Conservation (phyloP, 2,113 vertebrate genomes). For the Oncorhynchus gorbuscha region DNA sequence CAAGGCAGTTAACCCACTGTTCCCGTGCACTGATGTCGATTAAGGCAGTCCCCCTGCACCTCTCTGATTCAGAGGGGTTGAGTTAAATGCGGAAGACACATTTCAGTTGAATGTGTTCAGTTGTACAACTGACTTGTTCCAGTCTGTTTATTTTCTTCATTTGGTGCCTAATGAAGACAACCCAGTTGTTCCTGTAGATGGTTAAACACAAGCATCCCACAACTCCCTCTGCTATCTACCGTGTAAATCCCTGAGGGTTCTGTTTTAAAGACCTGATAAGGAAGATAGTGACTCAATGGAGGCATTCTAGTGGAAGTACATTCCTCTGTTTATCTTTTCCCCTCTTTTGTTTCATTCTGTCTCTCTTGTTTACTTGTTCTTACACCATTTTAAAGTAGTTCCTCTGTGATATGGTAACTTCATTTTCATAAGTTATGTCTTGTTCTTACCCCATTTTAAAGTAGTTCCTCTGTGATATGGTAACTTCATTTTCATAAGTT, state of each 20-base stretch:
- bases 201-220: background rate
- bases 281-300: slow-evolving; percentile 14
- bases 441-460: background rate
- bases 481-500: no score
- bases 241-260: slow-evolving; percentile 10
- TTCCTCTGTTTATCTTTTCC: background rate
- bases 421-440: background rate
- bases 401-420: no score
- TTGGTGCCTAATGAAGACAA: background rate
- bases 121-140: no score
- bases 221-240: slow-evolving; percentile 9
- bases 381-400: no score
- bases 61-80: no score
- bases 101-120: no score
- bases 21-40: no score
- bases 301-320: slow-evolving; percentile 11
- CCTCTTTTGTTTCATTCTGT: slow-evolving; percentile 1
- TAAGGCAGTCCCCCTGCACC: no score
- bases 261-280: slow-evolving; percentile 24
- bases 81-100: no score
- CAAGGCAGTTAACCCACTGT: no score
- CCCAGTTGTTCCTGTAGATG: slow-evolving; percentile 9
- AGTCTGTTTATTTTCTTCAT: no score
- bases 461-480: no score
- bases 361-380: background rate